A percentile compares a stretch with the other conserved stretches of the same genome.
Conservation (phyloP, 2,797 vertebrate genomes). For the Danio aesculapii region DNA sequence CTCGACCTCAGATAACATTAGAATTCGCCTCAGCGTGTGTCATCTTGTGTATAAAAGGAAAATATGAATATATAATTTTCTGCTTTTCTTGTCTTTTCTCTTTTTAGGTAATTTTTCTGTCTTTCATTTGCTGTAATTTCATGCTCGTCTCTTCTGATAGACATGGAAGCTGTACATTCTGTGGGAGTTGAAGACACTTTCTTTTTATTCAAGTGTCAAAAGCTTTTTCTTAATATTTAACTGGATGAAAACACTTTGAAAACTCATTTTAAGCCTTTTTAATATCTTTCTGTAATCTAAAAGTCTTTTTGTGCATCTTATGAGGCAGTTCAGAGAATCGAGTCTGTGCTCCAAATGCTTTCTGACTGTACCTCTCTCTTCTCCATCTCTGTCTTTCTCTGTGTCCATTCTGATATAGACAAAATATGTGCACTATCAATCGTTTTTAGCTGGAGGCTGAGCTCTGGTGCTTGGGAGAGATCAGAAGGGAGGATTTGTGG, state of each 20-base stretch:
- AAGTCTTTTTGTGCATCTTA: slow-evolving; percentile 32
- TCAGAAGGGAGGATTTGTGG: slow-evolving; percentile 51
- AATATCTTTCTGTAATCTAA: slow-evolving; percentile 35
- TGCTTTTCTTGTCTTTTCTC: slow-evolving; percentile 29
- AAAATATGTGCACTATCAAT: slow-evolving; percentile 15
- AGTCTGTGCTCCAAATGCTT: slow-evolving; percentile 11
- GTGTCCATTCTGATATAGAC: slow-evolving; percentile 10
- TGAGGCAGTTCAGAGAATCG: slow-evolving; percentile 8
- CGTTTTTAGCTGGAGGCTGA: neutral
- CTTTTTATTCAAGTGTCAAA: slow-evolving; percentile 35
- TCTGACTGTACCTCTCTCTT: neutral
- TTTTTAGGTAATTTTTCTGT: slow-evolving; percentile 26
- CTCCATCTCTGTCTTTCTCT: neutral
- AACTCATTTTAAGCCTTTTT: slow-evolving; percentile 33
- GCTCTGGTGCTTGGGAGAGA: slow-evolving; percentile 45
- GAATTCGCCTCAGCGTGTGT: slow-evolving; percentile 13
- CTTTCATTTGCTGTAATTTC: slow-evolving; percentile 38
- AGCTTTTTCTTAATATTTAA: slow-evolving; percentile 12
- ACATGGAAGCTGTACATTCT: slow-evolving; percentile 13
- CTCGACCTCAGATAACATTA: slow-evolving; percentile 21
- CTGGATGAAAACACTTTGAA: slow-evolving; percentile 27
- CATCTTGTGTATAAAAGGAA: slow-evolving; percentile 29
- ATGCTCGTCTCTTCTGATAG: slow-evolving; percentile 31
- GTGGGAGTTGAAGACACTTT: neutral
- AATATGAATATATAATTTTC: slow-evolving; percentile 36